phyloP scores from a whole-genome alignment of 2,888 invertebrate species.

The Mythimna ferrago region DNA sequence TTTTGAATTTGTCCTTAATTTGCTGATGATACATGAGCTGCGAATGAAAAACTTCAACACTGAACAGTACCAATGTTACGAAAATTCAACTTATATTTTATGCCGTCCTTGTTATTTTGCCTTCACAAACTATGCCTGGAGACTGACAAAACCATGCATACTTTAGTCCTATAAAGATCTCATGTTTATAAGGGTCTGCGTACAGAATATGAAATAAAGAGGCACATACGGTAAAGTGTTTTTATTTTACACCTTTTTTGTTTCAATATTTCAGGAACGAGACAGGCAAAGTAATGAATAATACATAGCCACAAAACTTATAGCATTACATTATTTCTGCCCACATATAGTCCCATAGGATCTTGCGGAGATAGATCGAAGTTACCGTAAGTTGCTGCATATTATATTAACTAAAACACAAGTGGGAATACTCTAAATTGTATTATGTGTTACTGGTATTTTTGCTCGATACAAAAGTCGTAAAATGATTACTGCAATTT shows the following conservation, averaged over 20 bases:
- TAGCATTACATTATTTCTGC: conserved; percentile 78
- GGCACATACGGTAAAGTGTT: conserved; percentile 25
- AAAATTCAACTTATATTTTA: conserved; percentile 35
- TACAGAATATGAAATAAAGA: conserved; percentile 53
- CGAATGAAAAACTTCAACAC: conserved; percentile 17
- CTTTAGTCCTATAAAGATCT: conserved; percentile 50
- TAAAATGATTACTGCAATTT: conserved; percentile 48
- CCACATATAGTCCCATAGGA: conserved; percentile 76
- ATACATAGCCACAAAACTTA: conserved; percentile 73
- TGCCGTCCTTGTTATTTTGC: conserved; percentile 30
- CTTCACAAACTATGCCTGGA: conserved; percentile 34
- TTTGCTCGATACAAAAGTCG: conserved; percentile 29
- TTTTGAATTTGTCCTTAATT: conserved; percentile 33
- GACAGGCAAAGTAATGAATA: conserved; percentile 69
- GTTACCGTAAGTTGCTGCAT: conserved; percentile 74
- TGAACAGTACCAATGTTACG: conserved; percentile 16
- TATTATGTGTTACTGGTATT: conserved; percentile 53
- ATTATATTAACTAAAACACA: conserved; percentile 73
- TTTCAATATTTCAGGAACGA: conserved; percentile 56
- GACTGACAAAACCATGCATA: conserved; percentile 49
- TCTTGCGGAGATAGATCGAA: conserved; percentile 70
- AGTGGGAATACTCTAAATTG: conserved; percentile 68
- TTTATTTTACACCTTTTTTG: conserved; percentile 51
- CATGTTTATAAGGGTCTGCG: conserved; percentile 50
- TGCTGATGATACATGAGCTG: conserved; percentile 24